Evolutionary conservation across 2,888 invertebrate species (phyloP).

Genomic region (Chrysomela aeneicollis): DNA sequence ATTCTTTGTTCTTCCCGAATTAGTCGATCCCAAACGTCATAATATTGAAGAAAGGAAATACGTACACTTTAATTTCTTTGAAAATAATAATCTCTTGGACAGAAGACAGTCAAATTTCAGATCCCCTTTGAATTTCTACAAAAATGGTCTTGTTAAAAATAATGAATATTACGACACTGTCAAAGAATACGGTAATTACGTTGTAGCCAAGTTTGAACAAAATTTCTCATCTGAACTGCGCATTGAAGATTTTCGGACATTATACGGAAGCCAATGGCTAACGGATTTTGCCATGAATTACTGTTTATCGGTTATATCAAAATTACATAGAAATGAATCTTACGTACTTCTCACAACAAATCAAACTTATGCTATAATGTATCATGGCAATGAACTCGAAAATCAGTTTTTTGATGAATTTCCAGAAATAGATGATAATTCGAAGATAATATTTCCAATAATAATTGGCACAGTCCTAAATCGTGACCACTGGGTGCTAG

Average conservation of each 20-base stretch:
- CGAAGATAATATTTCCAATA: not conserved
- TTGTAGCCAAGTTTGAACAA: constrained; percentile 3
- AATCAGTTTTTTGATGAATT: not conserved
- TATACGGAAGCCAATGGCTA: constrained; percentile 10
- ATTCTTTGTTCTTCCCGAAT: not conserved
- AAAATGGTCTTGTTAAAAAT: constrained; percentile 4
- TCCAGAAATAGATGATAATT: not conserved
- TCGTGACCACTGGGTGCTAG: constrained; percentile 9
- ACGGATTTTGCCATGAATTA: constrained; percentile 8
- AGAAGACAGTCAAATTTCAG: not conserved
- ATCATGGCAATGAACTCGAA: constrained; percentile 10
- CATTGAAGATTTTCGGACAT: constrained; percentile 11
- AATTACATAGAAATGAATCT: not conserved
- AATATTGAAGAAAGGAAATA: not conserved
- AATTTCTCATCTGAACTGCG: constrained; percentile 4
- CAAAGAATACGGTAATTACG: constrained; percentile 14
- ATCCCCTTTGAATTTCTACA: not conserved
- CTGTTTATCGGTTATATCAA: not conserved
- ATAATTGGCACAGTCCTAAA: constrained; percentile 6
- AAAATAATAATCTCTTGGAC: too few relatives aligned
- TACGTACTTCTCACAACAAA: constrained; percentile 1
- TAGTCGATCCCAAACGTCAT: not conserved
- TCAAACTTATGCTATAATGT: constrained; percentile 4
- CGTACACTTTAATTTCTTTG: not conserved
- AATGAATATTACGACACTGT: not conserved